Evolutionary conservation across 2,888 invertebrate species (phyloP).

Genomic region (Parnassius mnemosyne): DNA sequence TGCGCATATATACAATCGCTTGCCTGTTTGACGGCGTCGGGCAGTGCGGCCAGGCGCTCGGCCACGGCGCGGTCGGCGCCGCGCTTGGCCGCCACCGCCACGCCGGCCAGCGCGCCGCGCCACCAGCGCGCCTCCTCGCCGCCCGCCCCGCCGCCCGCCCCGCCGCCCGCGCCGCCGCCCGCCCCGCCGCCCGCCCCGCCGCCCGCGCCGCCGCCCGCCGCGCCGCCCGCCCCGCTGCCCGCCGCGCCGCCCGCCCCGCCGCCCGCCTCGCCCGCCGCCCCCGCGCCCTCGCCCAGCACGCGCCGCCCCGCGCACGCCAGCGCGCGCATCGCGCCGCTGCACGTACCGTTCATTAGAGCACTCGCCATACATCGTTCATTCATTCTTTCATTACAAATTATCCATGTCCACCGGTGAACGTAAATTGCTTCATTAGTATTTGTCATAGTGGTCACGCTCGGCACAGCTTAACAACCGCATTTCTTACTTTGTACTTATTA

Average conservation of each 20-base stretch:
- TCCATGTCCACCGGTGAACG: too few relatives aligned
- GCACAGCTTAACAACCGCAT: too few relatives aligned
- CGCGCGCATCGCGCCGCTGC: slow-evolving; percentile 95
- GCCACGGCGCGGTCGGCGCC: slow-evolving; percentile 95
- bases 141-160: slow-evolving; percentile 92
- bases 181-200: slow-evolving; percentile 81
- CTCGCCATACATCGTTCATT: too few relatives aligned
- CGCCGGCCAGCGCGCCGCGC: slow-evolving; percentile 58
- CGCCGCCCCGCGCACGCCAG: slow-evolving; percentile 95
- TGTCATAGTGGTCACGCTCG: too few relatives aligned
- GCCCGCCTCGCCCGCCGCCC: slow-evolving; percentile 65
- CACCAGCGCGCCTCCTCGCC: slow-evolving; percentile 55
- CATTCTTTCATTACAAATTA: too few relatives aligned
- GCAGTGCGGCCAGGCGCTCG: slow-evolving; percentile 88
- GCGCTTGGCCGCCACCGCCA: slow-evolving; percentile 65
- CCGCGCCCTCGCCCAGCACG: slow-evolving; percentile 92
- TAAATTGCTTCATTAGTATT: too few relatives aligned
- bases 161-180: slow-evolving; percentile 89
- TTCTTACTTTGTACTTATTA: too few relatives aligned
- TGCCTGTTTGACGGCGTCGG: slow-evolving; percentile 77
- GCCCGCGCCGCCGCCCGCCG: slow-evolving; percentile 84
- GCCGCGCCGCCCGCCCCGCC: slow-evolving; percentile 92
- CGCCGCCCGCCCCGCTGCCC: slow-evolving; percentile 93
- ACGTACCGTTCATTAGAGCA: background rate
- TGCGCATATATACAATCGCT: too few relatives aligned